Base-by-base conservation (phyloP, 2,797 vertebrate species). In the Sebastes cheni region DNA sequence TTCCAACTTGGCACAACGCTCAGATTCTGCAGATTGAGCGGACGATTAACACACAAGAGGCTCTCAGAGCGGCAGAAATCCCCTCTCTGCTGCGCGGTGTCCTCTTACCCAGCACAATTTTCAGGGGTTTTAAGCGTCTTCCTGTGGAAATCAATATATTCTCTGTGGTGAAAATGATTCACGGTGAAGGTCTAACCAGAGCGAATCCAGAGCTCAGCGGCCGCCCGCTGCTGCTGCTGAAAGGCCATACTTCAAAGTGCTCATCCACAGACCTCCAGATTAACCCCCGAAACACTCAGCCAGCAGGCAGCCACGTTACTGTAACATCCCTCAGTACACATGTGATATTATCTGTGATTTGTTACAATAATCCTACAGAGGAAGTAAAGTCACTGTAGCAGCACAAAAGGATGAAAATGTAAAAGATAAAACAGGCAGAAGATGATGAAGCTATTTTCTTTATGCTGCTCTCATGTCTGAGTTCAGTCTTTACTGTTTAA, bases 71-170 rank as follows among this genome's bases (percentile, higher is more conserved):
- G 91, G 93, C 90, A 95, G 95, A 96, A 96, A 97, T 96, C 95
- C 95, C 95, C 94, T 95, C 95, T 96, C 95, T 90, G 92, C 95
- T 75, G 92, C 89, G 75, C 75, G 89, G 96, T 95, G 95, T 98
- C 95, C 92, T 82, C 92, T 98, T 97, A 95, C 96, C 90, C 91
- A 91, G 50, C 90, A 91, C 86, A 90, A 96, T 96, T 97, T 98
- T 97, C 96, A 97, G 93, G 95, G 96, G 92, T 93, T 97, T 97
- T 97, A 96, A 52, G 95, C 91, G 72, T 97, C 96, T 98, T 98
- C 97, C 97, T 98, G 97, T 97, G 85, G 95, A 97, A 97, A 97
- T 97, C 96, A 97, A 94, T 97, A 97, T 96, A 95, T 96, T 97
- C 95, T 97, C 95, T 95, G 96, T 96, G 95, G 94, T 95, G 93